phyloP scores from a whole-genome alignment of 1,140 invertebrate species.

The Mya arenaria region DNA sequence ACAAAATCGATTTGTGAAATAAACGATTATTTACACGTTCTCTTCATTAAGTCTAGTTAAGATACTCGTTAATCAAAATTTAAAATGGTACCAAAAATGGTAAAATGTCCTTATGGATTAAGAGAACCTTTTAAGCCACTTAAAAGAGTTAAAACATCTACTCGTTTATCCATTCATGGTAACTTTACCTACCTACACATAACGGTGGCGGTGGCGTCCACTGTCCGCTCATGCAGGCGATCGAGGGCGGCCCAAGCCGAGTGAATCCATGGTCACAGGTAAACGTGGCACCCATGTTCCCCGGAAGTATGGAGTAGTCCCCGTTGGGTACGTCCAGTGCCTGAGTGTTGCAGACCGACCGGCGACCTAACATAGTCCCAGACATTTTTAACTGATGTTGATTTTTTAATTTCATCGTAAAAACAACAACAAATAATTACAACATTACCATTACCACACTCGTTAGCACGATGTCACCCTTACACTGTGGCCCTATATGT shows the following conservation, averaged over 20 bases:
- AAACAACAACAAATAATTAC: too few species aligned
- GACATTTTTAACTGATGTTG: too few species aligned
- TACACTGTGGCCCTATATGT: too few species aligned
- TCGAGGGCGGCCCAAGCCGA: neutral
- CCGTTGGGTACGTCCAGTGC: constrained; percentile 12
- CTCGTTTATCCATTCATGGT: neutral
- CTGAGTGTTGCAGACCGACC: constrained; percentile 4
- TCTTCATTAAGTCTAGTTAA: too few species aligned
- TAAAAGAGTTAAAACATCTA: neutral
- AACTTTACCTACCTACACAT: constrained; percentile 27
- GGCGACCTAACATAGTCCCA: neutral
- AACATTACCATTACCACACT: too few species aligned
- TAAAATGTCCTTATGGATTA: neutral
- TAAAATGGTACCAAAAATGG: neutral
- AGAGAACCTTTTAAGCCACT: neutral
- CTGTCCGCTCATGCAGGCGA: constrained; percentile 2
- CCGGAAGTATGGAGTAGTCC: constrained; percentile 15
- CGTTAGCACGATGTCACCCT: too few species aligned
- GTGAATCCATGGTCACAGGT: constrained; percentile 15
- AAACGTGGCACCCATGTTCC: constrained; percentile 10
- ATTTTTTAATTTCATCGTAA: too few species aligned
- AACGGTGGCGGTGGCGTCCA: constrained; percentile 8
- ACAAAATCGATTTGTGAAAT: too few species aligned
- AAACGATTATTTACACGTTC: too few species aligned
- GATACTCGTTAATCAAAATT: neutral